These are phyloP conservation scores for Drosophila nr. perissopoda DNA, from an alignment of 2,888 invertebrate genomes.

Conservation along the genomic window DNA sequence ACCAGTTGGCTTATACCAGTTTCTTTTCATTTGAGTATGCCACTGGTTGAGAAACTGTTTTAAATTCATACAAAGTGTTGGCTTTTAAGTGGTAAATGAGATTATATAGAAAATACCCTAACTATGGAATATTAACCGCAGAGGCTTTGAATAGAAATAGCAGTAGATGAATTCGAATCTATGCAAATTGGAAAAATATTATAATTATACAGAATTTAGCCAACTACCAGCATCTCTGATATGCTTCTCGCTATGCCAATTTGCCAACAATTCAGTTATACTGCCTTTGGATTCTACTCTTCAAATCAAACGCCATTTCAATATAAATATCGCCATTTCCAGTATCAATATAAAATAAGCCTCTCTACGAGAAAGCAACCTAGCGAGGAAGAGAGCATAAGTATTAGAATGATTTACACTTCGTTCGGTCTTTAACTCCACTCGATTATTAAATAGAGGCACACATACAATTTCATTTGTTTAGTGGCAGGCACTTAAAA, in stretches of 20 bases:
- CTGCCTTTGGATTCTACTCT: background rate
- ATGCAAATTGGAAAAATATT: too few relatives aligned
- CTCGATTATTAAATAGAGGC: background rate
- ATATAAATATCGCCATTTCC: too few relatives aligned
- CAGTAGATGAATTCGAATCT: too few relatives aligned
- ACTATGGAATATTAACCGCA: too few relatives aligned
- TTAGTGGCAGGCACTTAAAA: background rate
- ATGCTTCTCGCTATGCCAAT: background rate
- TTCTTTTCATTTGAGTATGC: conserved; percentile 21
- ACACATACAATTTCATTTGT: background rate
- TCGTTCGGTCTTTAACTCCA: background rate
- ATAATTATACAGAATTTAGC: background rate
- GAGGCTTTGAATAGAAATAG: background rate
- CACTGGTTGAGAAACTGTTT: too few relatives aligned
- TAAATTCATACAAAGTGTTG: too few relatives aligned
- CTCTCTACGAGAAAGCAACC: background rate
- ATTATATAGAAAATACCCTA: too few relatives aligned
- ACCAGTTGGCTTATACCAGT: conserved; percentile 38
- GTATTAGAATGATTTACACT: background rate
- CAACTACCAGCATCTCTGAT: background rate
- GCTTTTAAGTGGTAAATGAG: too few relatives aligned
- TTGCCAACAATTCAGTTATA: background rate
- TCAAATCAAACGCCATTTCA: background rate
- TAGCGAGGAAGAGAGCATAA: background rate
- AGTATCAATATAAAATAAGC: background rate